Evolutionary conservation across 2,113 vertebrate genomes (phyloP).

Genomic region (Talpa occidentalis): DNA sequence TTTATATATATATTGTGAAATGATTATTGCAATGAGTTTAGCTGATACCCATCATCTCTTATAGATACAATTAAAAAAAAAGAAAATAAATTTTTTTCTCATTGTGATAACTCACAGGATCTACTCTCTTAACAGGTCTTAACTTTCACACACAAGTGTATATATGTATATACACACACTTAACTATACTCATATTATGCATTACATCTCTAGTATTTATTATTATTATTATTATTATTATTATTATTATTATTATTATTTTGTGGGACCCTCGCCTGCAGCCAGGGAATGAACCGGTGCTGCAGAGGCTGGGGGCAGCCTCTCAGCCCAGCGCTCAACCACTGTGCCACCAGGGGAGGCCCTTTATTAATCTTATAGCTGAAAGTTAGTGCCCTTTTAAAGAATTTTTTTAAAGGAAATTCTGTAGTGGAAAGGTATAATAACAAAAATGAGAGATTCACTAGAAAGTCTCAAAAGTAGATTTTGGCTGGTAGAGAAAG

Average conservation of each 20-base stretch:
- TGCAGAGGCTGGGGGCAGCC: too few species aligned
- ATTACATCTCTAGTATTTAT: background rate
- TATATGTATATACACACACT: too few species aligned
- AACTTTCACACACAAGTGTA: background rate
- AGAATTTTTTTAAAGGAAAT: background rate
- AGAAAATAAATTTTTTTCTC: background rate
- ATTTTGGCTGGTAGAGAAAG: background rate
- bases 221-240: too few species aligned
- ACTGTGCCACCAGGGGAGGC: too few species aligned
- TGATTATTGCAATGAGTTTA: background rate
- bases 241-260: too few species aligned
- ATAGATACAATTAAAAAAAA: background rate
- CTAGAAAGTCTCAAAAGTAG: background rate
- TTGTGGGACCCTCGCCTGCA: too few species aligned
- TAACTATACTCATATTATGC: background rate
- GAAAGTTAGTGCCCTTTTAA: background rate
- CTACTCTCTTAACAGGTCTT: background rate
- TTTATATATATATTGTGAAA: background rate
- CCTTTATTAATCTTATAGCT: too few species aligned
- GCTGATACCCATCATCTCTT: background rate
- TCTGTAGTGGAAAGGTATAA: background rate
- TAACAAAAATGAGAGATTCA: background rate
- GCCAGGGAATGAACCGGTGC: too few species aligned
- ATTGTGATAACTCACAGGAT: background rate
- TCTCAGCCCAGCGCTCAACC: too few species aligned